These are phyloP conservation scores for Lochmaea crataegi DNA, from an alignment of 2,888 invertebrate genomes.

Conservation along the genomic window DNA sequence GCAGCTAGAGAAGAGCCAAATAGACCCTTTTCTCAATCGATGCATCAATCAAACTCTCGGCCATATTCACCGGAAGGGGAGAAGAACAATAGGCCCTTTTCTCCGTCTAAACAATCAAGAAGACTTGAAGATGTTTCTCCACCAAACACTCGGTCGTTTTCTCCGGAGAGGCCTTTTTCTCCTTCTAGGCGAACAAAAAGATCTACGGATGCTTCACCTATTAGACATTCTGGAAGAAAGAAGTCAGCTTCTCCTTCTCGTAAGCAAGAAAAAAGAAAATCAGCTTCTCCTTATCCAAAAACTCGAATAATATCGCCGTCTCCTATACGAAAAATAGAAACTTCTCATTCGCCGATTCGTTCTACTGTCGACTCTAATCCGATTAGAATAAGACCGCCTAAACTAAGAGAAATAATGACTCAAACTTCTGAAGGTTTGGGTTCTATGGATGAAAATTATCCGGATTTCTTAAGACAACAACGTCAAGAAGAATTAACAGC, in stretches of 20 bases:
- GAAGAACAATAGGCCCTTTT: not conserved
- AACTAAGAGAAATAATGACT: conserved; percentile 61
- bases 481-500: conserved; percentile 69
- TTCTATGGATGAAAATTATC: conserved; percentile 51
- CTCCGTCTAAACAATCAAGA: not conserved
- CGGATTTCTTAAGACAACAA: conserved; percentile 42
- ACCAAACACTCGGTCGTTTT: conserved; percentile 1
- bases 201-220: conserved; percentile 17
- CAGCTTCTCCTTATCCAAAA: conserved; percentile 38
- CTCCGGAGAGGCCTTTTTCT: conserved; percentile 41
- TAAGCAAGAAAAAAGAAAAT: no score
- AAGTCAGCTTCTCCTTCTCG: conserved; percentile 40
- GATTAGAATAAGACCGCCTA: conserved; percentile 48
- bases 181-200: conserved; percentile 13
- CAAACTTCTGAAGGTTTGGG: conserved; percentile 63
- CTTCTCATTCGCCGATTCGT: conserved; percentile 42
- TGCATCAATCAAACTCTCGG: no score
- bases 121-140: not conserved
- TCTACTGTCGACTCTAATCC: conserved; percentile 42
- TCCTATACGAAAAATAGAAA: not conserved
- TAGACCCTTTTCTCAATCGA: not conserved
- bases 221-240: conserved; percentile 32
- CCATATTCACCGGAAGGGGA: not conserved
- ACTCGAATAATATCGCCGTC: conserved; percentile 30
- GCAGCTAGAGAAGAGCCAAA: no score